Base-by-base conservation (phyloP, 1,140 invertebrate genomes). In the Trichomalopsis sarcophagae region DNA sequence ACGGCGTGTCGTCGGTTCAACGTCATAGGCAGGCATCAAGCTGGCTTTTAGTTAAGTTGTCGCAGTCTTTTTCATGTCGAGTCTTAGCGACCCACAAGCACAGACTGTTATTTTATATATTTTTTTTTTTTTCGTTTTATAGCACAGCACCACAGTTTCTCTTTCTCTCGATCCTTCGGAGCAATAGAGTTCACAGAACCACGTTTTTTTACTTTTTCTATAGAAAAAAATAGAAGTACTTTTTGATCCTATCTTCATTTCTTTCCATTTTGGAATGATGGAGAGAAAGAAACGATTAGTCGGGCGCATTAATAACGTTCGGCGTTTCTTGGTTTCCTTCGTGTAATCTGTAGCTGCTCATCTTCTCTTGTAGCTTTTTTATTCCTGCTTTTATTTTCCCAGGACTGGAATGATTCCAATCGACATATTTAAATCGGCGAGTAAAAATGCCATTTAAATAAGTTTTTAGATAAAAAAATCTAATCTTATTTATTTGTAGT, bases 11-110 rank as follows among this genome's bases (percentile, higher is more conserved):
- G 68, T 86, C 81, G 50, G 17, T 79, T 79, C 33, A 84, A 87
- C 81, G 89, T 91, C 89, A 89, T 91, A 92, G 92, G 91, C 92
- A 93, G 92, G 90, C 92, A 92, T 92, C 89, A 93, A 92, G 92
- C 92, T 93, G 92, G 91, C 92, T 90, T 88, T 73, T 86, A 85
- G n/a, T 81, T 86, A 82, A 44, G 62, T 86, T 86, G 73, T 82
- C 62, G 77, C 82, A 87, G 86, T 87, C 84, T 87, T 87, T 66
- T 79, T 81, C n/a, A 86, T 90, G 89, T 90, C 87, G 90, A 91
- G 90, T 91, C 90, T 90, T 91, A 27, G 27, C 87, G 87, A 86
- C 69, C 81, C 85, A 75, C 77, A 86, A 84, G 62, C 82, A 84
- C 78, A 84, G 81, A 86, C 78, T 88, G 85, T 87, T 87, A 81